Conservation (phyloP, 2,888 invertebrate genomes). For the Corbicula japonica region DNA sequence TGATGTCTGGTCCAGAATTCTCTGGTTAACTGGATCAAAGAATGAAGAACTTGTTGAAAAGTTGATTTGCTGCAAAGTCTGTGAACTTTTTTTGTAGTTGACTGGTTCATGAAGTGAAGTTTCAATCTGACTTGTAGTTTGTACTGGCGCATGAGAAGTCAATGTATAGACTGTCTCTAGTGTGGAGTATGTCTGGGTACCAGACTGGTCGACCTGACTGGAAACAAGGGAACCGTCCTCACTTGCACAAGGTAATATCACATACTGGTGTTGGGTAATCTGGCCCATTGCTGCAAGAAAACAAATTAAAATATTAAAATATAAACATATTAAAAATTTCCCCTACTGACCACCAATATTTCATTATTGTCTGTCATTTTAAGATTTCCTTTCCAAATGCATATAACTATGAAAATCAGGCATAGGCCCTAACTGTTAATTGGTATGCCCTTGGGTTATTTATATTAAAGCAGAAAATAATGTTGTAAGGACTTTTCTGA, state of each 20-base stretch:
- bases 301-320: too few species aligned
- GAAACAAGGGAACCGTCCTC: conserved; percentile 11
- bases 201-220: background rate
- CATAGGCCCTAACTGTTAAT: too few species aligned
- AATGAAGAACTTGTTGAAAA: conserved; percentile 15
- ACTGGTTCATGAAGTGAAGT: background rate
- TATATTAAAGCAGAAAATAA: too few species aligned
- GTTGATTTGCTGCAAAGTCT: background rate
- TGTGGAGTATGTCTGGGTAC: conserved; percentile 12
- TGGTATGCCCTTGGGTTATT: too few species aligned
- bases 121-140: background rate
- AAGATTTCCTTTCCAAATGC: too few species aligned
- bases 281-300: conserved; percentile 7
- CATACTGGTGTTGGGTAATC: conserved; percentile 27
- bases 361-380: too few species aligned
- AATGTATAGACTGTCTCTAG: conserved; percentile 44
- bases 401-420: too few species aligned
- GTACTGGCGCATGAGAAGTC: conserved; percentile 26
- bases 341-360: too few species aligned
- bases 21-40: conserved; percentile 7
- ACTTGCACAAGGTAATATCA: conserved; percentile 22
- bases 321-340: too few species aligned
- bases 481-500: too few species aligned
- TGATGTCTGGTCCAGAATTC: conserved; percentile 11
- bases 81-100: conserved; percentile 6